Evolutionary conservation across 2,888 invertebrate genomes (phyloP).

Genomic region (Oxytorus armatus): DNA sequence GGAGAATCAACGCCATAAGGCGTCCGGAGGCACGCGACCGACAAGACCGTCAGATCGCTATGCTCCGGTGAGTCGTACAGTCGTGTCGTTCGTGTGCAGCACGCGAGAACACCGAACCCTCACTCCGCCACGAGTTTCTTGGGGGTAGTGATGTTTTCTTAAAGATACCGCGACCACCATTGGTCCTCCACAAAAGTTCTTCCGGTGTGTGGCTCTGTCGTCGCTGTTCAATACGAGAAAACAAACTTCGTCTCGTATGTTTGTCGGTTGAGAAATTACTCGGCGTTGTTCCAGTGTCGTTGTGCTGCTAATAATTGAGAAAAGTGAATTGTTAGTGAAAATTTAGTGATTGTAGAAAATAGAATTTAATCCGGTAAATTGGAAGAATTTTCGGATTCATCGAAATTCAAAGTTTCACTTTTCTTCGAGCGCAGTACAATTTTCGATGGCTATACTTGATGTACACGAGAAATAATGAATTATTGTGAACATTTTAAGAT

Average conservation of each 20-base stretch:
- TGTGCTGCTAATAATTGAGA: too few relatives aligned
- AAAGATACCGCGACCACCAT: slow-evolving; percentile 36
- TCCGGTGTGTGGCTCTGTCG: slow-evolving; percentile 3
- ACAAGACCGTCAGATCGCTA: slow-evolving; percentile 70
- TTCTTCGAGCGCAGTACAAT: too few relatives aligned
- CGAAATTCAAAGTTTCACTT: too few relatives aligned
- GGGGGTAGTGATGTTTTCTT: neutral
- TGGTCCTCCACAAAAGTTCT: slow-evolving; percentile 25
- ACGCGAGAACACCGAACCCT: slow-evolving; percentile 48
- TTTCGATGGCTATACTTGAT: too few relatives aligned
- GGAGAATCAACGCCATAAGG: slow-evolving; percentile 74
- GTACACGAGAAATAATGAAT: too few relatives aligned
- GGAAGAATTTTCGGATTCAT: too few relatives aligned
- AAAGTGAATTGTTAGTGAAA: too few relatives aligned
- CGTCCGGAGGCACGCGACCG: slow-evolving; percentile 74
- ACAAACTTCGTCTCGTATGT: too few relatives aligned
- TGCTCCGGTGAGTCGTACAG: slow-evolving; percentile 78
- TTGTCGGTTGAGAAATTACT: too few relatives aligned
- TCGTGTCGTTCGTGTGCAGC: slow-evolving; percentile 49
- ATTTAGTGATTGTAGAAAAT: neutral
- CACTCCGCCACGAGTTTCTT: neutral
- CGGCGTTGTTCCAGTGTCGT: too few relatives aligned
- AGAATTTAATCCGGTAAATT: neutral
- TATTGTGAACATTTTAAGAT: too few relatives aligned
- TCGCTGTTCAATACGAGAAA: neutral